Conservation (phyloP, 2,797 vertebrate genomes). For the Artibeus lituratus region DNA sequence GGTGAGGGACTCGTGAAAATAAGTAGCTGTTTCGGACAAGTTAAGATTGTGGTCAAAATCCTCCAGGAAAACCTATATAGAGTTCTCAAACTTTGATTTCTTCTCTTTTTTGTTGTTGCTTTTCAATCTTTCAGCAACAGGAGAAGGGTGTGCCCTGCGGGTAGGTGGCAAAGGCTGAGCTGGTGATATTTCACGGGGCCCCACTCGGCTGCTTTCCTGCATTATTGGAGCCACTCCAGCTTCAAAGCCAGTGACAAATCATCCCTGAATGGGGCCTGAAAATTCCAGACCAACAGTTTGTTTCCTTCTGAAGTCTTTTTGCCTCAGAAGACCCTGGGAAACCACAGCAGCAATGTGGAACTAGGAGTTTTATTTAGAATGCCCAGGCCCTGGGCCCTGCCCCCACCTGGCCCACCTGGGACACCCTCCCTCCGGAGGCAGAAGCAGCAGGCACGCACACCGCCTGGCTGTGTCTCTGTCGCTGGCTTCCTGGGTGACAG, state of each 20-base stretch:
- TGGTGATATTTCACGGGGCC: background rate
- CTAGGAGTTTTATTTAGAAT: constrained; percentile 31
- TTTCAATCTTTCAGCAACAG: constrained; percentile 14
- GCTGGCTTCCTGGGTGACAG: constrained; percentile 34
- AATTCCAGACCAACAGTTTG: constrained; percentile 71
- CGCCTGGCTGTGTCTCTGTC: background rate
- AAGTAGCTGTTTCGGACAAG: background rate
- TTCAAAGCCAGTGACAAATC: constrained; percentile 61
- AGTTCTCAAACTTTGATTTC: background rate
- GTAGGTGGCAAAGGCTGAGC: constrained; percentile 32
- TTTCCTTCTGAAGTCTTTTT: constrained; percentile 50
- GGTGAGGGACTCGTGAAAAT: background rate
- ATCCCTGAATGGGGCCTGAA: constrained; percentile 56
- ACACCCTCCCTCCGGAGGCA: background rate
- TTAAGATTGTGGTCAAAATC: background rate
- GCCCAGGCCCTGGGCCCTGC: background rate
- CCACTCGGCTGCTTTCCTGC: constrained; percentile 3
- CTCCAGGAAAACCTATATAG: background rate
- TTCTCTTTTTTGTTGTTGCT: background rate
- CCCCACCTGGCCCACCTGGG: constrained; percentile 15
- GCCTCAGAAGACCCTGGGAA: constrained; percentile 59
- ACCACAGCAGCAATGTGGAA: background rate
- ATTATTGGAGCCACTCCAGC: constrained; percentile 29
- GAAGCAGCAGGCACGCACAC: background rate
- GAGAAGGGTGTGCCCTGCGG: background rate